A percentile compares a stretch with the other conserved stretches of the same genome.
phyloP scores from a whole-genome alignment of 2,797 vertebrate genomes.

The Australoheros facetus region DNA sequence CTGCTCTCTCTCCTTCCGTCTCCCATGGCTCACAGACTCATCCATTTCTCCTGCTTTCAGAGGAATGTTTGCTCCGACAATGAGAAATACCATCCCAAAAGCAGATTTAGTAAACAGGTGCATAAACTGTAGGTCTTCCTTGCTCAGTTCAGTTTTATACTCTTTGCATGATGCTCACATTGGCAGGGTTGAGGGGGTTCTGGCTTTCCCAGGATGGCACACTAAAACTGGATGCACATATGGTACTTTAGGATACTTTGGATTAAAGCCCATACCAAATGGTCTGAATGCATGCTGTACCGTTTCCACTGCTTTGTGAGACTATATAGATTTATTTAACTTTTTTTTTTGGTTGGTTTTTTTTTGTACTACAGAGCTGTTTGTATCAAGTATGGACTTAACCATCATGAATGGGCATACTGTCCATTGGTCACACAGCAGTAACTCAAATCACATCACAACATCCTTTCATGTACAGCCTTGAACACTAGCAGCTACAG shows the following conservation, averaged over 20 bases:
- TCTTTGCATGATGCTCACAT: conserved; percentile 33
- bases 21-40: background rate
- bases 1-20: background rate
- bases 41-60: conserved; percentile 9
- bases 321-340: conserved; percentile 1
- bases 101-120: conserved; percentile 45
- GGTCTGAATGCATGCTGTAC: background rate
- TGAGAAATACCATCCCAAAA: conserved; percentile 22
- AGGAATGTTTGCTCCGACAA: conserved; percentile 47
- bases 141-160: conserved; percentile 18
- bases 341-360: background rate
- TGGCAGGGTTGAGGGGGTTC: conserved; percentile 33
- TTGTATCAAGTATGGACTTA: conserved; percentile 18
- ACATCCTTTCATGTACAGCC: conserved; percentile 34
- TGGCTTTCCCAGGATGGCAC: conserved; percentile 4
- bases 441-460: conserved; percentile 55
- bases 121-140: background rate
- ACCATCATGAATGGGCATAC: conserved; percentile 33
- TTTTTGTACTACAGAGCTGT: background rate
- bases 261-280: conserved; percentile 21
- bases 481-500: conserved; percentile 35
- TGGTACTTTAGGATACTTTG: conserved; percentile 16
- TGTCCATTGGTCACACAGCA: conserved; percentile 45
- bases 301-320: conserved; percentile 17
- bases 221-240: conserved; percentile 12